These are phyloP conservation scores for Anhinga anhinga DNA, from an alignment of 2,113 vertebrate species.

Conservation along the genomic window DNA sequence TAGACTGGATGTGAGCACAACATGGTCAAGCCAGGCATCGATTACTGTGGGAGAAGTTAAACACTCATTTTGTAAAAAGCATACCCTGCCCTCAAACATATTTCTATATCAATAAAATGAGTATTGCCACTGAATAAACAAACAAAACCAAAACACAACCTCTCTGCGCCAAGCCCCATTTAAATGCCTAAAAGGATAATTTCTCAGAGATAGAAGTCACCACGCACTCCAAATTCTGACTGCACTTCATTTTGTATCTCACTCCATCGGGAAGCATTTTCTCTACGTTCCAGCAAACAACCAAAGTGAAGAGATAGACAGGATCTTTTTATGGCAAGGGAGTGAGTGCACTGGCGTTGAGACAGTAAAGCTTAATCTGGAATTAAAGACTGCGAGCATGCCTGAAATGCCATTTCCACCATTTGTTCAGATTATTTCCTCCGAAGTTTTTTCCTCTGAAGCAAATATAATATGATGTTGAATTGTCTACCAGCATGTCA, in stretches of 20 bases:
- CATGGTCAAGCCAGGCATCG: rapidly evolving
- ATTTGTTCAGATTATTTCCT: neutral
- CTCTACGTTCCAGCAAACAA: conserved; percentile 25
- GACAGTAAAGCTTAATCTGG: conserved; percentile 43
- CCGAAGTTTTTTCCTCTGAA: neutral
- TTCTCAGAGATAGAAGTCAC: neutral
- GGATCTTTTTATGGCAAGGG: conserved; percentile 16
- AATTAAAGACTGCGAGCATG: neutral
- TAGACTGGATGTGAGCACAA: neutral
- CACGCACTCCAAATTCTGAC: neutral
- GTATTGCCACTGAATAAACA: neutral
- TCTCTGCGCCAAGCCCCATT: neutral
- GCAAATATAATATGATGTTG: neutral
- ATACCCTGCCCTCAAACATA: neutral
- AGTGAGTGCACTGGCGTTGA: conserved; percentile 1
- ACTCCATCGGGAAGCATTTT: neutral
- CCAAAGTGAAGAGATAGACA: conserved; percentile 9
- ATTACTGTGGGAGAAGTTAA: neutral
- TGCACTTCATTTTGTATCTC: neutral
- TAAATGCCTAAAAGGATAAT: neutral
- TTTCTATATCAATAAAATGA: neutral
- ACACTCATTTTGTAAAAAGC: neutral
- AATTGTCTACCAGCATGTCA: neutral
- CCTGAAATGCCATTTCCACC: neutral
- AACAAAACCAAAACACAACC: neutral